These are phyloP conservation scores for Cichladusa arquata DNA, from an alignment of 2,113 vertebrate species.

Conservation along the genomic window DNA sequence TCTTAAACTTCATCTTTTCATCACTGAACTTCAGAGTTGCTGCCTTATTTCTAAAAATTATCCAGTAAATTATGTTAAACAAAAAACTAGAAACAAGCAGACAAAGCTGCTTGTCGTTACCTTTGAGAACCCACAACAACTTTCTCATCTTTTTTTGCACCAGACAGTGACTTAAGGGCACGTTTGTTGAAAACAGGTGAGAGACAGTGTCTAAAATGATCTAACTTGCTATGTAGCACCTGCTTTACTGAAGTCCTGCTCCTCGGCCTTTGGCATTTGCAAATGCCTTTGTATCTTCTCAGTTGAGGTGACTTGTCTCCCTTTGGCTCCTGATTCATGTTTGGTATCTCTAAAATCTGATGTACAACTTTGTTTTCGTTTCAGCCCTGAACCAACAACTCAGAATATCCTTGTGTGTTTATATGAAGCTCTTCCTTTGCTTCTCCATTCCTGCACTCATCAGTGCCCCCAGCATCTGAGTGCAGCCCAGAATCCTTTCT, in stretches of 20 bases:
- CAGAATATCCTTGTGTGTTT: neutral
- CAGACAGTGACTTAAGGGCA: neutral
- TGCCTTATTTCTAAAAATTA: neutral
- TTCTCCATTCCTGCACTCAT: neutral
- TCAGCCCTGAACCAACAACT: neutral
- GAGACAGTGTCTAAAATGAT: neutral
- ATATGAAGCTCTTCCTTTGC: neutral
- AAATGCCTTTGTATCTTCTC: constrained; percentile 10
- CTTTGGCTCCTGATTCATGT: neutral
- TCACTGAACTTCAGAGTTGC: neutral
- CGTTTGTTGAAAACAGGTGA: neutral
- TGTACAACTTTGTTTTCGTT: neutral
- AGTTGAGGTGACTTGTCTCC: neutral
- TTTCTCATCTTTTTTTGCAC: neutral
- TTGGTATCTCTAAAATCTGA: neutral
- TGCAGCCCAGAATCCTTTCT: neutral
- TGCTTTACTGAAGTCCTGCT: constrained; percentile 7
- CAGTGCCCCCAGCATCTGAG: neutral
- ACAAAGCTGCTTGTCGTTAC: neutral
- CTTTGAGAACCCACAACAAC: neutral
- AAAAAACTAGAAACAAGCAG: neutral
- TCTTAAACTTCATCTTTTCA: constrained; percentile 22
- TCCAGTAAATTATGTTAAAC: neutral
- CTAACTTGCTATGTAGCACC: neutral
- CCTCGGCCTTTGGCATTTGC: constrained; percentile 27